Percentiles rank a stretch among this genome's conserved stretches.
Conservation (phyloP, 2,888 invertebrate genomes). For the Heliconius ethilla region DNA sequence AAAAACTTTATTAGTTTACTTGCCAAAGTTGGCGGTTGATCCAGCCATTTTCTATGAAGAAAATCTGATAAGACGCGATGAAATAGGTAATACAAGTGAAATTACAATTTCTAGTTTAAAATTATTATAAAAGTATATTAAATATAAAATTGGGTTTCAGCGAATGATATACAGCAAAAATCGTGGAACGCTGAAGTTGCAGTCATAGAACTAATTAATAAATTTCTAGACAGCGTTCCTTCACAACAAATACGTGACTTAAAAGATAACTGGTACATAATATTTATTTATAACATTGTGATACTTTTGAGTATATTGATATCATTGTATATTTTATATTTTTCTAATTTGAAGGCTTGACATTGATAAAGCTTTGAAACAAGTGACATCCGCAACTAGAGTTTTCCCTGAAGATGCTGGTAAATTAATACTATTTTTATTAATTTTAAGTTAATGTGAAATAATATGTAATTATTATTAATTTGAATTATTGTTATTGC, state of each 20-base stretch:
- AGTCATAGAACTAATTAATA: constrained; percentile 88
- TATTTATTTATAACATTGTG: not conserved
- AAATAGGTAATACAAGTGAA: constrained; percentile 63
- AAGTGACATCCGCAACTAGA: constrained; percentile 83
- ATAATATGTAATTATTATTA: not conserved
- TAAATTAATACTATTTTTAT: constrained; percentile 51
- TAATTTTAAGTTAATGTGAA: not conserved
- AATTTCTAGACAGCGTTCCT: constrained; percentile 85
- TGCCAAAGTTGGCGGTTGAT: constrained; percentile 84
- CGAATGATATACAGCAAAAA: constrained; percentile 69
- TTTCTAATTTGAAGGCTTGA: constrained; percentile 71
- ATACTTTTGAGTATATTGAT: not conserved
- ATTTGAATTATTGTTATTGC: constrained; percentile 8
- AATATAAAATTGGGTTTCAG: constrained; percentile 50
- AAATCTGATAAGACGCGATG: constrained; percentile 81
- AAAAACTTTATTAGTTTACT: constrained; percentile 82
- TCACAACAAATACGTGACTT: constrained; percentile 81
- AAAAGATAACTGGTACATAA: constrained; percentile 81
- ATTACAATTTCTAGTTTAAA: not conserved
- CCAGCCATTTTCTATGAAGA: constrained; percentile 84
- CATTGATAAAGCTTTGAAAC: constrained; percentile 82
- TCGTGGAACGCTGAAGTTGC: constrained; percentile 86
- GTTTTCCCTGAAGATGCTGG: constrained; percentile 82
- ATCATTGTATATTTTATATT: not conserved
- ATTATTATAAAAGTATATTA: not conserved